phyloP scores from a whole-genome alignment of 2,797 vertebrate genomes.

The Gobio occitaniae region DNA sequence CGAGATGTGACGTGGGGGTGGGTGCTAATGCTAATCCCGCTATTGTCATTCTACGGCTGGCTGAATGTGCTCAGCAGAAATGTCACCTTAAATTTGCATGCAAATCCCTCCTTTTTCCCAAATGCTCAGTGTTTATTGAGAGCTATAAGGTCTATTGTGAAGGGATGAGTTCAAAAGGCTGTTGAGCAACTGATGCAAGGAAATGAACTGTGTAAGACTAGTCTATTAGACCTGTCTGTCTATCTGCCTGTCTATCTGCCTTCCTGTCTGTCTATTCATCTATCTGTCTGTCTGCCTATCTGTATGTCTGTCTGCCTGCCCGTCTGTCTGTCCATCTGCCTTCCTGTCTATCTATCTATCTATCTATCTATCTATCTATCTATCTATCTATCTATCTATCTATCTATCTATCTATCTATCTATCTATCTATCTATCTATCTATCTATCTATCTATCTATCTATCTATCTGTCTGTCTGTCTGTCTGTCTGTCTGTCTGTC shows the following conservation, averaged over 20 bases:
- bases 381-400: no score
- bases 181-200: neutral
- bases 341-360: no score
- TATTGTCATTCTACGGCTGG: constrained; percentile 47
- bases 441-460: no score
- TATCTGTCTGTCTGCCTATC: no score
- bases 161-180: constrained; percentile 3
- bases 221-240: no score
- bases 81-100: constrained; percentile 52
- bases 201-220: neutral
- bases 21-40: constrained; percentile 48
- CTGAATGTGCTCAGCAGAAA: constrained; percentile 57
- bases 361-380: no score
- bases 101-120: constrained; percentile 26
- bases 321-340: no score
- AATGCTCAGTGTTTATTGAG: constrained; percentile 35
- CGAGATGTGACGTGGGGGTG: constrained; percentile 47
- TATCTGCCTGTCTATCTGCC: neutral
- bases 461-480: no score
- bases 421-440: no score
- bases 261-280: no score
- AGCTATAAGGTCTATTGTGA: constrained; percentile 7
- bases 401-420: no score
- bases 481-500: fast-evolving
- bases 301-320: no score